Conservation (phyloP, 2,797 vertebrate genomes). For the Chrysolophus pictus region DNA sequence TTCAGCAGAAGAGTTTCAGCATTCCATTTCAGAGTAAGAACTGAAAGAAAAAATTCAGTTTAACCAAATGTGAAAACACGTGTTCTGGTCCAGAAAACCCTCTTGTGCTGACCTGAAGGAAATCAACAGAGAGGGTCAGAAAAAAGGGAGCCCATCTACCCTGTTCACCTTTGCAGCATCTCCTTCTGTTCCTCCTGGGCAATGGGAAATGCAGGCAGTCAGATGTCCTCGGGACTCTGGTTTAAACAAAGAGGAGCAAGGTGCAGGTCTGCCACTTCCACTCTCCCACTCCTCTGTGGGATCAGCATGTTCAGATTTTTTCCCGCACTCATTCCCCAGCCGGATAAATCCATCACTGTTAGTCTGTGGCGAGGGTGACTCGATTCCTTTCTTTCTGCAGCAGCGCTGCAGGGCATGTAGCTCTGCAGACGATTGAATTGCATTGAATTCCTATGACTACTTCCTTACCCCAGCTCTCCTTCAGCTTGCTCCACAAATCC, state of each 20-base stretch:
- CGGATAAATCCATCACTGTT: constrained; percentile 48
- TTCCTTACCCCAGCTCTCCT: not conserved
- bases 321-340: not conserved
- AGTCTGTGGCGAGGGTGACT: not conserved
- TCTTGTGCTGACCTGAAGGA: not conserved
- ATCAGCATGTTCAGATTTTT: not conserved
- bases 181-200: not conserved
- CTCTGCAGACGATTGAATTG: not conserved
- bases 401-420: constrained; percentile 18
- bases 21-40: not conserved
- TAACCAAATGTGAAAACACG: not conserved
- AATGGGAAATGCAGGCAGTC: not conserved
- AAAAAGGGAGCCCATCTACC: not conserved
- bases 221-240: accelerated
- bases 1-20: not conserved
- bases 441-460: constrained; percentile 9
- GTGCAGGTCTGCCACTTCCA: not conserved
- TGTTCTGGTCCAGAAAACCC: not conserved
- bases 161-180: accelerated
- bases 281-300: not conserved
- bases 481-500: not conserved
- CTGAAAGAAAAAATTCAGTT: not conserved
- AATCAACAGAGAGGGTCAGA: not conserved
- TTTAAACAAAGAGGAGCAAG: accelerated
- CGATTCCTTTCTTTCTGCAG: constrained; percentile 27